Conservation (phyloP, 2,113 vertebrate species). For the Oxygymnocypris stewartii region DNA sequence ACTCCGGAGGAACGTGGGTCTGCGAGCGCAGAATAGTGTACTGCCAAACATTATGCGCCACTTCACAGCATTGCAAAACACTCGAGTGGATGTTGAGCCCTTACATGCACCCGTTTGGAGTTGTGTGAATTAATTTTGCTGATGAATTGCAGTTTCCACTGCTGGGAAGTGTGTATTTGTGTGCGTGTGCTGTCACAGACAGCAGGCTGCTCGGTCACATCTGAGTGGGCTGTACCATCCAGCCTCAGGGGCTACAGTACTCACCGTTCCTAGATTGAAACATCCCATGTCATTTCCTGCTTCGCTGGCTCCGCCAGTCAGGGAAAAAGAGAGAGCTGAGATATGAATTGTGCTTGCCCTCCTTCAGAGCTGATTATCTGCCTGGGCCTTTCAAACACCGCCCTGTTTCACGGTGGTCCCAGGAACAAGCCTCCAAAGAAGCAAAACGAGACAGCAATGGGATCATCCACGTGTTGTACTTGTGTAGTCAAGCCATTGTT, state of each 20-base stretch:
- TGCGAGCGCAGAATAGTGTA: background rate
- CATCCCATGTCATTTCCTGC: slow-evolving; percentile 90
- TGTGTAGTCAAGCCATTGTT: slow-evolving; percentile 89
- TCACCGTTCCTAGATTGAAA: slow-evolving; percentile 89
- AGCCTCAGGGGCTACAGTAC: slow-evolving; percentile 73
- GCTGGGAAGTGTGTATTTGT: slow-evolving; percentile 19
- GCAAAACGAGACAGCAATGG: slow-evolving; percentile 79
- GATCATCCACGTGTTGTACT: slow-evolving; percentile 86
- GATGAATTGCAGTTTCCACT: slow-evolving; percentile 47
- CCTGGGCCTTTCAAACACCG: slow-evolving; percentile 81
- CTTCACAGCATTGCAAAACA: slow-evolving; percentile 38
- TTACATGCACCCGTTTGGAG: slow-evolving; percentile 15
- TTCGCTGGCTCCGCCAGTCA: slow-evolving; percentile 75
- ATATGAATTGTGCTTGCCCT: slow-evolving; percentile 92
- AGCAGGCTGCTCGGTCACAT: slow-evolving; percentile 69
- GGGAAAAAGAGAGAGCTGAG: slow-evolving; percentile 56
- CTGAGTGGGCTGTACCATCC: slow-evolving; percentile 72
- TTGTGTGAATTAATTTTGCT: slow-evolving; percentile 46
- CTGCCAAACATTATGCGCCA: slow-evolving; percentile 32
- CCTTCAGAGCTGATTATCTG: slow-evolving; percentile 83
- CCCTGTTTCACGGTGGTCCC: slow-evolving; percentile 94
- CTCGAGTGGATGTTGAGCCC: slow-evolving; percentile 31
- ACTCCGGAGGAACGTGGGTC: slow-evolving; percentile 1
- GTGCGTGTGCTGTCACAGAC: slow-evolving; percentile 36
- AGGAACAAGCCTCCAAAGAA: slow-evolving; percentile 82